A percentile compares a stretch with the other conserved stretches of the same genome.
Evolutionary conservation across 2,113 vertebrate species (phyloP).

Genomic region (Paraplagusia blochii): DNA sequence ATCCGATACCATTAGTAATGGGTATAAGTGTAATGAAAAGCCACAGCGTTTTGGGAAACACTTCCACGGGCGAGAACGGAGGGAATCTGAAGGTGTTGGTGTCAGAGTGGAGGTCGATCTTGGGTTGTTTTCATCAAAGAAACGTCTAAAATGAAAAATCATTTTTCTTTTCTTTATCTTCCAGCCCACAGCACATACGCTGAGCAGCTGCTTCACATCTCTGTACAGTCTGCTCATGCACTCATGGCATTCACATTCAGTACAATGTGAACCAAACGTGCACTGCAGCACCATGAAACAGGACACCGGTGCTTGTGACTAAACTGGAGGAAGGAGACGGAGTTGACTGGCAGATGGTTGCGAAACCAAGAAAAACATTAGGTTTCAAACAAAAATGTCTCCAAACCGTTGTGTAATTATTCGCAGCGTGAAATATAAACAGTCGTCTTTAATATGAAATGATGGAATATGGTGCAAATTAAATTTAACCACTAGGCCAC

Average conservation of each 20-base stretch:
- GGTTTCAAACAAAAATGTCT: too few relatives aligned
- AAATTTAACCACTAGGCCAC: too few relatives aligned
- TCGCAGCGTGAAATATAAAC: too few relatives aligned
- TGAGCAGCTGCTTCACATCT: conserved; percentile 61
- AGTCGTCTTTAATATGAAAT: too few relatives aligned
- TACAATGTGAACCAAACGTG: conserved; percentile 33
- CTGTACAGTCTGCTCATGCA: conserved; percentile 27
- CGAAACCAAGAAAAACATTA: too few relatives aligned
- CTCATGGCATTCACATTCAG: conserved; percentile 43
- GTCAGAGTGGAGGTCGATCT: conserved; percentile 20
- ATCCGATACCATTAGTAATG: conserved; percentile 8
- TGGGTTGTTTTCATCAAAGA: conserved; percentile 18
- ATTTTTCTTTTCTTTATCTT: conserved; percentile 23
- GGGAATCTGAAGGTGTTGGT: conserved; percentile 11
- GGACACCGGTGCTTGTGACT: conserved; percentile 59
- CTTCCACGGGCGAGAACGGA: conserved; percentile 17
- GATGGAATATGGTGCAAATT: too few relatives aligned
- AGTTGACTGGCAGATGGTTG: conserved; percentile 16
- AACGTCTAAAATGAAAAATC: conserved; percentile 43
- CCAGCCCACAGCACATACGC: conserved; percentile 24
- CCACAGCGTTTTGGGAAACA: not conserved
- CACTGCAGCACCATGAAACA: conserved; percentile 43
- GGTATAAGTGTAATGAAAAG: conserved; percentile 20
- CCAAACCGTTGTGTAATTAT: too few relatives aligned
- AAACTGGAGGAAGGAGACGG: conserved; percentile 23